phyloP scores from a whole-genome alignment of 2,888 invertebrate species.

The Plemyria rubiginata region DNA sequence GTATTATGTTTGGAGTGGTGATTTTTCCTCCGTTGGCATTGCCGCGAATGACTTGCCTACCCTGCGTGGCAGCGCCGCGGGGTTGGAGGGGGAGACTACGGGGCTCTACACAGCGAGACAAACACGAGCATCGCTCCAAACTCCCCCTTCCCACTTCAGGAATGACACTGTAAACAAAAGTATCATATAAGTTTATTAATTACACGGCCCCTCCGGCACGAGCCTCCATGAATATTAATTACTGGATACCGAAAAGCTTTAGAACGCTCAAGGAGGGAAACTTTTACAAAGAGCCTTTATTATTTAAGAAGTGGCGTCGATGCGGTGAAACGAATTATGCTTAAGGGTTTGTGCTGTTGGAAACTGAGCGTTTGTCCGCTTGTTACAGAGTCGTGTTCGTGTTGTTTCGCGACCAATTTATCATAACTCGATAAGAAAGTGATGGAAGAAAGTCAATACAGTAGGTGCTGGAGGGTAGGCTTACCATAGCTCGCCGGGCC shows the following conservation, averaged over 20 bases:
- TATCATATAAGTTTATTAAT: constrained; percentile 86
- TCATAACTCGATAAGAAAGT: constrained; percentile 83
- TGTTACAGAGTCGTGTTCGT: constrained; percentile 52
- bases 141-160: constrained; percentile 64
- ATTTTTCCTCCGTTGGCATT: constrained; percentile 25
- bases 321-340: constrained; percentile 80
- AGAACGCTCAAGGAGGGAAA: constrained; percentile 84
- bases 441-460: constrained; percentile 84
- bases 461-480: constrained; percentile 80
- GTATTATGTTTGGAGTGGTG: constrained; percentile 24
- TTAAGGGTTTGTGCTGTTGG: constrained; percentile 45
- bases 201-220: constrained; percentile 81
- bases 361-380: constrained; percentile 52
- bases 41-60: constrained; percentile 29
- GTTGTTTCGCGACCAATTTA: constrained; percentile 60
- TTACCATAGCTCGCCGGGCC: constrained; percentile 61
- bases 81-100: constrained; percentile 18
- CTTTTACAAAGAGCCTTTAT: constrained; percentile 85
- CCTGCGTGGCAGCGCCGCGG: constrained; percentile 33
- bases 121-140: constrained; percentile 48
- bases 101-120: constrained; percentile 41
- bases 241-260: constrained; percentile 84
- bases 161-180: constrained; percentile 85
- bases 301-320: constrained; percentile 82
- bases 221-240: constrained; percentile 85